Conservation (phyloP, 2,888 invertebrate species). For the Eumacrocentrus americanus region DNA sequence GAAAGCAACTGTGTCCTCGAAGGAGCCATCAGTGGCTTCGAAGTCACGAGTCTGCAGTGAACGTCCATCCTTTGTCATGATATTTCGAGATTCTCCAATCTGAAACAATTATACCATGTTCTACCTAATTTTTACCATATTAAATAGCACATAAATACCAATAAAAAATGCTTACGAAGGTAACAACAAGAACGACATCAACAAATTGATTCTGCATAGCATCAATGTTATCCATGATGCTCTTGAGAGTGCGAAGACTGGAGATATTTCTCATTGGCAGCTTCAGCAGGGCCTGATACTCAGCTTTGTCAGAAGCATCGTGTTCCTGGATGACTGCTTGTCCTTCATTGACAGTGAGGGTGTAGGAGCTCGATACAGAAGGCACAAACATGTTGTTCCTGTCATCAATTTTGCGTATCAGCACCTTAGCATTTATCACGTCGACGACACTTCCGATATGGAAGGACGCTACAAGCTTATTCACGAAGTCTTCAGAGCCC, state of each 20-base stretch:
- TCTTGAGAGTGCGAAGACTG: conserved; percentile 66
- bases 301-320: conserved; percentile 62
- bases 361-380: conserved; percentile 70
- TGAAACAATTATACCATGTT: conserved; percentile 34
- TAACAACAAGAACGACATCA: conserved; percentile 75
- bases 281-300: conserved; percentile 66
- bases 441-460: conserved; percentile 77
- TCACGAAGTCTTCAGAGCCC: conserved; percentile 71
- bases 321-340: conserved; percentile 69
- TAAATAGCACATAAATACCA: too few relatives aligned
- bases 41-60: conserved; percentile 70
- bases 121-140: too few relatives aligned
- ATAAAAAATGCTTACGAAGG: conserved; percentile 62
- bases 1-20: conserved; percentile 67
- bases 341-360: conserved; percentile 71
- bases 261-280: conserved; percentile 70
- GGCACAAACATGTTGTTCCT: conserved; percentile 70
- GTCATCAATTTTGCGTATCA: conserved; percentile 64
- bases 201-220: conserved; percentile 63
- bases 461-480: conserved; percentile 69
- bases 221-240: conserved; percentile 63
- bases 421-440: conserved; percentile 71
- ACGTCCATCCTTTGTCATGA: conserved; percentile 69
- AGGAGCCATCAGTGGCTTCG: conserved; percentile 68
- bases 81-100: conserved; percentile 68